Evolutionary conservation across 2,797 vertebrate species (phyloP), one percentile per base, ranked within the genome.

Genomic region (Dermochelys coriacea): DNA sequence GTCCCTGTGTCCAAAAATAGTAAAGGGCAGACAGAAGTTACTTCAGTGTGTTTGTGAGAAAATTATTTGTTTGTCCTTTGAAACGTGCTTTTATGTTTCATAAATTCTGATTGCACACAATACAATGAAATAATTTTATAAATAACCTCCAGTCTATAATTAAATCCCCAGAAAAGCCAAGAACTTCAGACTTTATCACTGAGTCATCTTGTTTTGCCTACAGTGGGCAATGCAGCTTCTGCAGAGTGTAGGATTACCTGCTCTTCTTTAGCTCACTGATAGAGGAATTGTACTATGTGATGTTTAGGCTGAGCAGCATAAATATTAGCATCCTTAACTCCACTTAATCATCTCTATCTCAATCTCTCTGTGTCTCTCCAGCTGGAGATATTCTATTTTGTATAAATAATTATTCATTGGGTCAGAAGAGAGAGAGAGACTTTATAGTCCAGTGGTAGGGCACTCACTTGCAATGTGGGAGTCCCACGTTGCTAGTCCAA

Each of bases 141-240:
- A 96, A 96, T 95, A 96, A 84, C 85, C 89, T 96, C 86, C 57
- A 52, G 79, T 95, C 87, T 88, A 88, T 87, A 97, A 82, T 84
- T 74, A 94, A 95, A 92, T 85, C 87, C 81, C 85, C 68, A 59
- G 85, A 90, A 82, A 96, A 96, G 50, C 82, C 89, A 87, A 92
- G 87, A 93, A 89, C 86, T 95, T 93, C n/a, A 88, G 75, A 74
- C 71, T 95, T 52, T 90, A 89, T 96, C 90, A 92, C 9, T 93
- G 96, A 97, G 71, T 97, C 94, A 93, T 95, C 91, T 90, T 96
- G 82, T 95, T 97, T 96, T 95, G 94, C 95, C 88, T 93, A 55
- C 71, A 91, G 47, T 82, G 84, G 95, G 87, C 80, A 95, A 71
- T 0, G 3, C n/a, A 6, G 96, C 95, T 93, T 95, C 95, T 86